Evolutionary conservation across 2,797 vertebrate species (phyloP).

Genomic region (Tauraco hartlaubi): DNA sequence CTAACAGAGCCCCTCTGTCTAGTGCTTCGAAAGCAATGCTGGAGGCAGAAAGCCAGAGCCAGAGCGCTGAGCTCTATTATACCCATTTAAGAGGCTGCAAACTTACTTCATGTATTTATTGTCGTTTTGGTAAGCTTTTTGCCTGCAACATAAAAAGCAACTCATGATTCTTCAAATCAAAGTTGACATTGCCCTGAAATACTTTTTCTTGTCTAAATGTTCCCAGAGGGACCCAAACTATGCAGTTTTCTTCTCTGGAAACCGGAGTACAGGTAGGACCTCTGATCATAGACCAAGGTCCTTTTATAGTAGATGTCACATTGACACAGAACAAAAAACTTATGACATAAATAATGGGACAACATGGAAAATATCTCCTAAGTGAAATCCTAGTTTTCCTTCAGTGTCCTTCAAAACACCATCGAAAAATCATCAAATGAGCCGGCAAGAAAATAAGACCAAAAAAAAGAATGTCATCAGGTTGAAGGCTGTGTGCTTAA

Average conservation of each 20-base stretch:
- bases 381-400: neutral
- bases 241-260: neutral
- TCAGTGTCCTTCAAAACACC: neutral
- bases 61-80: neutral
- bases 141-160: neutral
- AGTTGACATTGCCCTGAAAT: neutral
- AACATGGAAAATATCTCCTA: neutral
- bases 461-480: neutral
- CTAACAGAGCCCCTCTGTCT: neutral
- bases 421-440: neutral
- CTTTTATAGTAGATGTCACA: neutral
- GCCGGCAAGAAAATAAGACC: neutral
- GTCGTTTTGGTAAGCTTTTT: neutral
- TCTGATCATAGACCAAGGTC: neutral
- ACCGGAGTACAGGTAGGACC: neutral
- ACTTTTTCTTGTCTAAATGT: neutral
- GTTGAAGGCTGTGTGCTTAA: neutral
- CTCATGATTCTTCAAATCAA: neutral
- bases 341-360: neutral
- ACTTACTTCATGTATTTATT: neutral
- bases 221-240: neutral
- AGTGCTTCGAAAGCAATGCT: neutral
- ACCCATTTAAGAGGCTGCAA: neutral
- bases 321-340: neutral
- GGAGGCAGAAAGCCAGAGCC: neutral